phyloP scores from a whole-genome alignment of 2,888 invertebrate species.

The Harmothoe impar region DNA sequence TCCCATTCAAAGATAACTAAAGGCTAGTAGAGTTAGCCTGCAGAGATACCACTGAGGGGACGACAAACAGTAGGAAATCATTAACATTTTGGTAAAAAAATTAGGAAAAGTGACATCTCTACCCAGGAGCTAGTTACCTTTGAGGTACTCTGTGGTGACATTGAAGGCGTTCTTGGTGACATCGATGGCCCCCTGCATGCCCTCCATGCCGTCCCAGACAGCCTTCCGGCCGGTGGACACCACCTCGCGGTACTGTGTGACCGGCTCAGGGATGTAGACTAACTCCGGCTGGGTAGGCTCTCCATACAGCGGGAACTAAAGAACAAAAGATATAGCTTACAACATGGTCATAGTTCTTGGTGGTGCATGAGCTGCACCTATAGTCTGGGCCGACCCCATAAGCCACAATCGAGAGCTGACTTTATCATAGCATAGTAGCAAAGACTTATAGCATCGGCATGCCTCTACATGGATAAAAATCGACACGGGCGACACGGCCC shows the following conservation, averaged over 20 bases:
- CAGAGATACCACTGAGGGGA: too few relatives aligned
- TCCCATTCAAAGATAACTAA: too few relatives aligned
- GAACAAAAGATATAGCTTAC: neutral
- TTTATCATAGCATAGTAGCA: too few relatives aligned
- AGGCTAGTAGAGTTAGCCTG: too few relatives aligned
- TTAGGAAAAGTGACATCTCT: too few relatives aligned
- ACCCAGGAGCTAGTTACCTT: neutral
- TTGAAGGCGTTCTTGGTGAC: neutral
- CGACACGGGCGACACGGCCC: too few relatives aligned
- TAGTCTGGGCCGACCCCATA: too few relatives aligned
- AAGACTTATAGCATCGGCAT: too few relatives aligned
- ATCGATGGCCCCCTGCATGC: conserved; percentile 53
- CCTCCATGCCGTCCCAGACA: neutral
- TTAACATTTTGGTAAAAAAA: too few relatives aligned
- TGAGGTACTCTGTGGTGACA: neutral
- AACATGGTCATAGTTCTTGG: neutral
- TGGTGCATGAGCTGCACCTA: neutral
- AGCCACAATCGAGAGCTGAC: too few relatives aligned
- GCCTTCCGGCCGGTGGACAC: conserved; percentile 41
- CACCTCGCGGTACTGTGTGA: neutral
- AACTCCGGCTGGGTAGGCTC: conserved; percentile 59
- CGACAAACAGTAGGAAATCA: too few relatives aligned
- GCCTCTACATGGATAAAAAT: too few relatives aligned
- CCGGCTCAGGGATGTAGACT: conserved; percentile 59
- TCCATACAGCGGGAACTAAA: conserved; percentile 64